Percentiles rank a stretch among this genome's conserved stretches.
phyloP scores from a whole-genome alignment of 1,140 invertebrate genomes.

The Eumeta japonica region DNA sequence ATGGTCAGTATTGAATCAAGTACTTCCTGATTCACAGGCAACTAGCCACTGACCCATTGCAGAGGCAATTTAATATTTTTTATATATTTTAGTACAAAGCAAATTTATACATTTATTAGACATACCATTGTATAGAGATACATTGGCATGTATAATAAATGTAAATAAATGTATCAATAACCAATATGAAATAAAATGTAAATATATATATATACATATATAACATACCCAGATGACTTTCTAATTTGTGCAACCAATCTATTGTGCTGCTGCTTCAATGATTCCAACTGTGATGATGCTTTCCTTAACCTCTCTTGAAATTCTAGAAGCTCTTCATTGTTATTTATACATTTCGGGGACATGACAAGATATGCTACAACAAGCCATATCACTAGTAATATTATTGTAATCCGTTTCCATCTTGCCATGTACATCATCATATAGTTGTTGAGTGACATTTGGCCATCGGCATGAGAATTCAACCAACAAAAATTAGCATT shows the following conservation, averaged over 20 bases:
- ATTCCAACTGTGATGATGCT: conserved; percentile 32
- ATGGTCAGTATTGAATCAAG: too few species aligned
- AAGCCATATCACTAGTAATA: conserved; percentile 38
- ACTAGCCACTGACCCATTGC: too few species aligned
- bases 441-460: conserved; percentile 31
- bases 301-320: conserved; percentile 33
- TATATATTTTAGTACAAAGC: too few species aligned
- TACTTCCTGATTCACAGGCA: too few species aligned
- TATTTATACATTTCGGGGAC: conserved; percentile 39
- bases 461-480: too few species aligned
- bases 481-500: too few species aligned
- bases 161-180: too few species aligned
- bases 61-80: too few species aligned
- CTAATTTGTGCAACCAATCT: conserved; percentile 40
- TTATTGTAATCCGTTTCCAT: conserved; percentile 39
- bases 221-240: conserved; percentile 35
- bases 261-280: conserved; percentile 36
- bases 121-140: too few species aligned
- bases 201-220: neutral
- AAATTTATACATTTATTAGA: too few species aligned
- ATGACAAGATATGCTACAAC: conserved; percentile 44
- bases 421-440: conserved; percentile 45
- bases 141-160: too few species aligned
- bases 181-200: too few species aligned
- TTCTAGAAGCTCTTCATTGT: conserved; percentile 25